Conservation (phyloP, 2,888 invertebrate species). For the Synergus umbraculus region DNA sequence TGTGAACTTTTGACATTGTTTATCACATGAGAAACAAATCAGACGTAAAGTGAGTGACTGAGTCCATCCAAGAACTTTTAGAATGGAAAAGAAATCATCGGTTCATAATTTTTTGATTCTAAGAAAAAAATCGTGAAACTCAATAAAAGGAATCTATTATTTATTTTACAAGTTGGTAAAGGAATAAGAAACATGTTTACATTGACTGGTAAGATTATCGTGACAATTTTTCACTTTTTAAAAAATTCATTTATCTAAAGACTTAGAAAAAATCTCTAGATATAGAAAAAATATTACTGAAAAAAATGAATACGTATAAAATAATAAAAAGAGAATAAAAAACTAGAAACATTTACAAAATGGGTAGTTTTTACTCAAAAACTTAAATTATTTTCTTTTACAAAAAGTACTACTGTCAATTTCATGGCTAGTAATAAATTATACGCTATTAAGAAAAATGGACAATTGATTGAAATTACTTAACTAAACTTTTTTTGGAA, state of each 20-base stretch:
- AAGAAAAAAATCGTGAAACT: neutral
- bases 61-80: conserved; percentile 7
- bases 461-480: neutral
- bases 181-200: neutral
- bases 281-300: too few relatives aligned
- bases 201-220: neutral
- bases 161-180: neutral
- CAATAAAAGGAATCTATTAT: neutral
- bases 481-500: neutral
- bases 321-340: neutral
- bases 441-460: neutral
- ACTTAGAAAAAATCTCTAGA: too few relatives aligned
- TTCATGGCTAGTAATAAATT: neutral
- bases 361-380: neutral
- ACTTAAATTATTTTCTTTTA: neutral
- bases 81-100: conserved; percentile 11
- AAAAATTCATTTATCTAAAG: neutral
- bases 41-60: neutral
- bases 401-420: neutral
- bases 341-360: neutral
- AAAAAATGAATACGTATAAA: too few relatives aligned
- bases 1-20: conserved; percentile 37
- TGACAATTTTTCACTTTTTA: neutral
- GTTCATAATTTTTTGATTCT: neutral
- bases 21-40: conserved; percentile 24